Conservation (phyloP, 2,888 invertebrate species). For the Lumbricus terrestris region DNA sequence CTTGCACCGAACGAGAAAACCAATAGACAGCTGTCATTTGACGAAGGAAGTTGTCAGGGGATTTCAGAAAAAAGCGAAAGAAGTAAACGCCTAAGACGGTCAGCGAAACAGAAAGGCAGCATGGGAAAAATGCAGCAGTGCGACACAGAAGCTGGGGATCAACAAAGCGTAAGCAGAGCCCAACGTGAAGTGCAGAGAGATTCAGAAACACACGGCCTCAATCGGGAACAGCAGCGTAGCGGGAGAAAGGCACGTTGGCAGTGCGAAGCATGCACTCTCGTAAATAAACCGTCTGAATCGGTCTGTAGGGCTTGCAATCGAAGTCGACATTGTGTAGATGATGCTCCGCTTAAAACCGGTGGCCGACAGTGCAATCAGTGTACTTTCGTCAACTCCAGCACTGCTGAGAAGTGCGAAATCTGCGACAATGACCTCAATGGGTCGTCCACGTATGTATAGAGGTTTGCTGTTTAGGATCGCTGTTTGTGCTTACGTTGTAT, state of each 20-base stretch:
- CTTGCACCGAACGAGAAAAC: neutral
- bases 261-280: neutral
- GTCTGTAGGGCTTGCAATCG: neutral
- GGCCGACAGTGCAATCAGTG: conserved; percentile 3
- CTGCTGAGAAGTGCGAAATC: neutral
- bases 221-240: neutral
- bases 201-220: neutral
- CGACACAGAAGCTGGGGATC: neutral
- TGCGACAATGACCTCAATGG: neutral
- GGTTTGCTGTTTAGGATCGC: neutral
- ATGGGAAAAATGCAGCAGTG: neutral
- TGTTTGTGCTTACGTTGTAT: neutral
- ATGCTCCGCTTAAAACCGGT: neutral
- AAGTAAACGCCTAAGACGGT: neutral
- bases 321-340: neutral
- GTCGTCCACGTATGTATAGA: neutral
- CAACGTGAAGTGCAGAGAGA: neutral
- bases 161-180: neutral
- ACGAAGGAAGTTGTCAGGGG: neutral
- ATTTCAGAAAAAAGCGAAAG: neutral
- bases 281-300: neutral
- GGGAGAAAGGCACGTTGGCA: neutral
- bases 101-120: neutral
- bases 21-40: neutral
- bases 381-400: neutral